These are phyloP conservation scores for Dermochelys coriacea DNA, from an alignment of 2,797 vertebrate species.

Conservation along the genomic window DNA sequence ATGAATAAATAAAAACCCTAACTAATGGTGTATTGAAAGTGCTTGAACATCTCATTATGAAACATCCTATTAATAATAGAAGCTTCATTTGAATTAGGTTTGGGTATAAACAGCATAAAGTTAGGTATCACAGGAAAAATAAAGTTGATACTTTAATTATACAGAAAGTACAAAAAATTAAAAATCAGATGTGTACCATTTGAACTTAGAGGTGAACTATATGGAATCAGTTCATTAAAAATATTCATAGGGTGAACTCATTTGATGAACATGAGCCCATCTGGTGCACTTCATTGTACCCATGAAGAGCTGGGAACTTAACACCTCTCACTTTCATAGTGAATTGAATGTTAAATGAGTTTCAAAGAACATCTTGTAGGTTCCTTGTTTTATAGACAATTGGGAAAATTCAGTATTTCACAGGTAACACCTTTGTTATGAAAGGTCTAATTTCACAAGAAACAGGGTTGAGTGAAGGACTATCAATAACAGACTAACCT, in stretches of 20 bases:
- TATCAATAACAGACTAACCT: constrained; percentile 6
- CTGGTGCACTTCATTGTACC: neutral
- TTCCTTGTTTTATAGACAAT: neutral
- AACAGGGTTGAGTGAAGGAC: neutral
- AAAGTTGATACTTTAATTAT: neutral
- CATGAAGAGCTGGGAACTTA: neutral
- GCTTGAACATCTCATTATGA: constrained; percentile 23
- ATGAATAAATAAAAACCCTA: constrained; percentile 57
- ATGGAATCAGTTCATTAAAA: neutral
- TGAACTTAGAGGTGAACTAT: neutral
- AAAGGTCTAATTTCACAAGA: neutral
- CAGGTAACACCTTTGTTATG: neutral
- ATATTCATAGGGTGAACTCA: neutral
- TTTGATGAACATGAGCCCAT: neutral
- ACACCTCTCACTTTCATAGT: neutral
- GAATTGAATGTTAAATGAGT: neutral
- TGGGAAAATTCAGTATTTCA: neutral
- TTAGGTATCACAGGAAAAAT: neutral
- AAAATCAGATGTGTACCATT: neutral
- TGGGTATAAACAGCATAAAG: constrained; percentile 28
- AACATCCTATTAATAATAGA: constrained; percentile 29
- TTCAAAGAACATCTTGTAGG: neutral
- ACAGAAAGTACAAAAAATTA: neutral
- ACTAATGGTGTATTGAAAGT: constrained; percentile 37
- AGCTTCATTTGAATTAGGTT: constrained; percentile 44